Percentiles rank a stretch among this genome's conserved stretches.
Conservation (phyloP, 2,888 invertebrate species). For the Ichneumon xanthorius region DNA sequence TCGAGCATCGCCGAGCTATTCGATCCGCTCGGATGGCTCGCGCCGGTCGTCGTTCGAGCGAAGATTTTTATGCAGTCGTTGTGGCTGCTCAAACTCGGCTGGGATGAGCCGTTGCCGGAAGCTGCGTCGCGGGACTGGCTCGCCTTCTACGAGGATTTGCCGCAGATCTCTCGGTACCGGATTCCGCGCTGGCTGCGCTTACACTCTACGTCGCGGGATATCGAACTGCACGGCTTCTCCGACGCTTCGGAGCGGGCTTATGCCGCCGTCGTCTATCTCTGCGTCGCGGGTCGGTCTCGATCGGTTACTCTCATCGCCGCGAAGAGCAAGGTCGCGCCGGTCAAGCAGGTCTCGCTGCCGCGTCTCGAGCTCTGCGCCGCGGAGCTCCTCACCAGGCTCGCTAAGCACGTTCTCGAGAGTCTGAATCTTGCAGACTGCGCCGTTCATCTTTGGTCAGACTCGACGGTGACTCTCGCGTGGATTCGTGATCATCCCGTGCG, state of each 20-base stretch:
- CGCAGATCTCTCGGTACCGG: not conserved
- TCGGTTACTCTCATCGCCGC: not conserved
- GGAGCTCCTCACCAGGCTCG: not conserved
- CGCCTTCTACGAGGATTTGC: slow-evolving; percentile 17
- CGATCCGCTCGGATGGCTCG: slow-evolving; percentile 39
- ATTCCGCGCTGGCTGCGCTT: slow-evolving; percentile 48
- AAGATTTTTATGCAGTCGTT: slow-evolving; percentile 67
- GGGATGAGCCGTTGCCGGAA: slow-evolving; percentile 49
- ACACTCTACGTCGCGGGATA: not conserved
- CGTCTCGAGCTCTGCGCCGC: slow-evolving; percentile 17
- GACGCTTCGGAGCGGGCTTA: slow-evolving; percentile 59
- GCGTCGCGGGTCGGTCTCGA: not conserved
- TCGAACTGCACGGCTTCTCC: slow-evolving; percentile 61
- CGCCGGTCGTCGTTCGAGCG: slow-evolving; percentile 48
- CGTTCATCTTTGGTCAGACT: slow-evolving; percentile 68
- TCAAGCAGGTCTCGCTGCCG: not conserved
- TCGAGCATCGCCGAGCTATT: slow-evolving; percentile 46
- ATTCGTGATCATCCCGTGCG: not conserved
- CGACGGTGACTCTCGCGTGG: slow-evolving; percentile 37
- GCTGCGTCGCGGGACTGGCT: slow-evolving; percentile 51
- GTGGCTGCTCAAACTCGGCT: slow-evolving; percentile 47
- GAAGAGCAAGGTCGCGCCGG: slow-evolving; percentile 2
- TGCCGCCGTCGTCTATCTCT: slow-evolving; percentile 56
- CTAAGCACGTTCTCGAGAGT: not conserved
- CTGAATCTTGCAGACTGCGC: not conserved